Evolutionary conservation across 2,797 vertebrate species (phyloP).

Genomic region (Myotis vivesi): DNA sequence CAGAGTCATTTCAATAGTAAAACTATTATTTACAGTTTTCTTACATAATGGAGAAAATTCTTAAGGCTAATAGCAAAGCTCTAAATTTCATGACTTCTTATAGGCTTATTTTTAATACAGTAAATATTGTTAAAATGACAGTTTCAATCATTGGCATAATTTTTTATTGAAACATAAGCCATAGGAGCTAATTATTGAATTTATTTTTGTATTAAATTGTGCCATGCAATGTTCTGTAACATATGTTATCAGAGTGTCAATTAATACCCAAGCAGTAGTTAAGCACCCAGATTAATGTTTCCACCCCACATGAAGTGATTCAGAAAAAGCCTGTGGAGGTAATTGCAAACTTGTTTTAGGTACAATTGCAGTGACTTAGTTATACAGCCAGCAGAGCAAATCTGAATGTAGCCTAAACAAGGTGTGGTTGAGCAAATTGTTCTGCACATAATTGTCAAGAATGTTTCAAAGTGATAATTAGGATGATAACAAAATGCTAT

Average conservation of each 20-base stretch:
- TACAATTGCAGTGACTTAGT: constrained; percentile 7
- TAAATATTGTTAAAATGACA: not conserved
- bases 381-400: constrained; percentile 23
- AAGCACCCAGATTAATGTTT: constrained; percentile 57
- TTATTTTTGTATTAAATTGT: constrained; percentile 39
- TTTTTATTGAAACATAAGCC: constrained; percentile 20
- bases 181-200: not conserved
- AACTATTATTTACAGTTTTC: constrained; percentile 17
- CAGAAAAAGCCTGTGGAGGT: constrained; percentile 46
- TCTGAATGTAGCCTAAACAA: constrained; percentile 36
- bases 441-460: constrained; percentile 17
- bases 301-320: constrained; percentile 48
- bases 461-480: constrained; percentile 57
- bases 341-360: constrained; percentile 66
- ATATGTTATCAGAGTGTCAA: constrained; percentile 47
- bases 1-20: not conserved
- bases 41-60: constrained; percentile 22
- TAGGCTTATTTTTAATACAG: constrained; percentile 31
- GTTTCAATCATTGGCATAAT: constrained; percentile 39
- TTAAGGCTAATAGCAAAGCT: not conserved
- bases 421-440: not conserved
- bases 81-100: not conserved
- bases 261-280: constrained; percentile 56
- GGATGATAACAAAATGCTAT: not conserved
- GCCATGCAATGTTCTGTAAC: not conserved